Evolutionary conservation across 2,113 vertebrate genomes (phyloP), one percentile per base, ranked within the genome.

Genomic region (Sceloporus undulatus): DNA sequence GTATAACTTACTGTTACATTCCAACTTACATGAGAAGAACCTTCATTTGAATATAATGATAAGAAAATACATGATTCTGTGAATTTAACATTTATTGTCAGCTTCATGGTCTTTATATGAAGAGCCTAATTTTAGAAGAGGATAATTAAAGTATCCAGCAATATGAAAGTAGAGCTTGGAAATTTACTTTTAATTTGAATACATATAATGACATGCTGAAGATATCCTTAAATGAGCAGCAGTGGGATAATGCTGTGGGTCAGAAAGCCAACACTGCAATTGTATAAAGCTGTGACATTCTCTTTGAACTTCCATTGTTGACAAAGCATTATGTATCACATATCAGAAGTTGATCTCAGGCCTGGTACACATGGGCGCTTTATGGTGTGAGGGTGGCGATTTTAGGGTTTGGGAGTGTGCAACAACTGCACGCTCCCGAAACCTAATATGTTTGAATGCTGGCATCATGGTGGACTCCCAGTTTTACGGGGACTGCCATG

Each of bases 1-100:
- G 56, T 62, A 74, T 85, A 82, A 81, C 71, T 62, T 91, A 82
- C 18, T 65, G 25, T 68, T 82, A 66, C 83, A 88, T 48, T 84
- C 84, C 87, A 79, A 86, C 1, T 9, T 89, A 27, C 82, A 76
- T 93, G 85, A 93, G 85, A 83, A 89, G 23, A 10, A 77, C 66
- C 48, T 48, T 27, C 1, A 59, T 82, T 52, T 29, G 90, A 18
- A 0, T 56, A 66, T 13, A 0, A n/a, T 79, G 71, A 84, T 4
- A 0, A 87, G 82, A 89, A 90, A 87, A 59, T 79, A 75, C 54
- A 4, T 85, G 90, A 90, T 82, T 59, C 74, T 16, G n/a, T 5
- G 25, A 16, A 84, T 85, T 92, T 68, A 89, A 84, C 66, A 59
- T 0, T 0, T 83, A 84, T 86, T 56, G 38, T 29, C 1, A 3